Evolutionary conservation across 2,888 invertebrate genomes (phyloP).

Genomic region (Caradrina kadenii): DNA sequence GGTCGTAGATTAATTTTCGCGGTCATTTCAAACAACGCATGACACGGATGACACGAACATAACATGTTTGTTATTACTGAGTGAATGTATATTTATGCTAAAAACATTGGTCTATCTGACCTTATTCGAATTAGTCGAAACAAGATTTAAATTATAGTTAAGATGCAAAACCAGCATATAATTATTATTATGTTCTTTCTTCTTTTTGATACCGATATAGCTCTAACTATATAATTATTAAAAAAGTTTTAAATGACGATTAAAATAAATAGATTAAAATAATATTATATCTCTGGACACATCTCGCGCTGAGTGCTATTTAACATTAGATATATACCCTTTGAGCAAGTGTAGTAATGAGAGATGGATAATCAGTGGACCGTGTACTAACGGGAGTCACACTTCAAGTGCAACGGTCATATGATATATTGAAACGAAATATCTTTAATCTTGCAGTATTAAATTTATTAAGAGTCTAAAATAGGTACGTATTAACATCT

Average conservation of each 20-base stretch:
- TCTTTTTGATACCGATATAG: no score
- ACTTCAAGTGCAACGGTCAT: conserved; percentile 83
- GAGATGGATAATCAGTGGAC: conserved; percentile 82
- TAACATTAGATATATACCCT: conserved; percentile 41
- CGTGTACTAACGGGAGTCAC: conserved; percentile 86
- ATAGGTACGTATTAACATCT: conserved; percentile 3
- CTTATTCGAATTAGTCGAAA: conserved; percentile 1
- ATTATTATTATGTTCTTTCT: no score
- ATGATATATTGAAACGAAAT: conserved; percentile 82
- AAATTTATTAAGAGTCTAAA: conserved; percentile 55
- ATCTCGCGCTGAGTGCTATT: conserved; percentile 46
- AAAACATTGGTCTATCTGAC: conserved; percentile 12
- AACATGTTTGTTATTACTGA: conserved; percentile 36
- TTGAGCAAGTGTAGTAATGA: conserved; percentile 74
- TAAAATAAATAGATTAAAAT: background rate
- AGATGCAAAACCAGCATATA: background rate
- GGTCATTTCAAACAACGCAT: conserved; percentile 61
- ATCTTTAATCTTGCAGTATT: conserved; percentile 69
- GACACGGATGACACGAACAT: conserved; percentile 58
- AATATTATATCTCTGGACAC: conserved; percentile 45
- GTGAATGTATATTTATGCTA: conserved; percentile 19
- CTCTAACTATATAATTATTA: no score
- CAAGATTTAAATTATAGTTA: background rate
- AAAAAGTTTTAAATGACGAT: background rate
- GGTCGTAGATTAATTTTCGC: conserved; percentile 67